These are phyloP conservation scores for Brassicogethes aeneus DNA, from an alignment of 2,888 invertebrate species.

Conservation along the genomic window DNA sequence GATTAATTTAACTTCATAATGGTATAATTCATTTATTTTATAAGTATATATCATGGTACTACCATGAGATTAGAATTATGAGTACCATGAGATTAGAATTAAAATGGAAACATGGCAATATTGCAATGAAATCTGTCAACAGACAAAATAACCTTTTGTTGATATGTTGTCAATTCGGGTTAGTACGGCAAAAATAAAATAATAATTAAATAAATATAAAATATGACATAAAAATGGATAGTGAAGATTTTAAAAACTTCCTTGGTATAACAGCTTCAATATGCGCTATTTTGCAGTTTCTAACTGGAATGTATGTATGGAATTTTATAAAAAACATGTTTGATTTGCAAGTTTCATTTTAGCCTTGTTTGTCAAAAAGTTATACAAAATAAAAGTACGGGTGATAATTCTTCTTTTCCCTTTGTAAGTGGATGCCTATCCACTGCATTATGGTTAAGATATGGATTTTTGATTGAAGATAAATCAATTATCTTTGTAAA, in stretches of 20 bases:
- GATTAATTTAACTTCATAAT: too few species aligned
- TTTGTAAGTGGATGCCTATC: slow-evolving; percentile 71
- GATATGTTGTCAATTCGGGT: too few species aligned
- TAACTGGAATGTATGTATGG: slow-evolving; percentile 72
- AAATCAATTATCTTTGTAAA: slow-evolving; percentile 67
- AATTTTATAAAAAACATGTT: slow-evolving; percentile 2
- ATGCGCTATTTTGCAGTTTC: slow-evolving; percentile 73
- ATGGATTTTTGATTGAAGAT: slow-evolving; percentile 67
- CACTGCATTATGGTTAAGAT: slow-evolving; percentile 72
- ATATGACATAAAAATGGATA: slow-evolving; percentile 30
- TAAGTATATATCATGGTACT: too few species aligned
- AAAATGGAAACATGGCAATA: too few species aligned
- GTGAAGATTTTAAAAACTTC: slow-evolving; percentile 38
- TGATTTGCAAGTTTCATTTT: slow-evolving; percentile 30
- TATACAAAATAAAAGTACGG: slow-evolving; percentile 63
- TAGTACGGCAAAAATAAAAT: too few species aligned
- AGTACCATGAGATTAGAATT: too few species aligned
- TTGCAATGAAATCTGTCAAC: too few species aligned
- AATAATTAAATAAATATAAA: too few species aligned
- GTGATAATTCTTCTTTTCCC: slow-evolving; percentile 66
- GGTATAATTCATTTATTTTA: too few species aligned
- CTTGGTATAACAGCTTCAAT: slow-evolving; percentile 57
- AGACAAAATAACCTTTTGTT: too few species aligned
- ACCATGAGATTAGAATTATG: too few species aligned
- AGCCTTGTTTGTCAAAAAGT: slow-evolving; percentile 72